phyloP scores from a whole-genome alignment of 2,113 vertebrate species.

The Dicentrarchus labrax region DNA sequence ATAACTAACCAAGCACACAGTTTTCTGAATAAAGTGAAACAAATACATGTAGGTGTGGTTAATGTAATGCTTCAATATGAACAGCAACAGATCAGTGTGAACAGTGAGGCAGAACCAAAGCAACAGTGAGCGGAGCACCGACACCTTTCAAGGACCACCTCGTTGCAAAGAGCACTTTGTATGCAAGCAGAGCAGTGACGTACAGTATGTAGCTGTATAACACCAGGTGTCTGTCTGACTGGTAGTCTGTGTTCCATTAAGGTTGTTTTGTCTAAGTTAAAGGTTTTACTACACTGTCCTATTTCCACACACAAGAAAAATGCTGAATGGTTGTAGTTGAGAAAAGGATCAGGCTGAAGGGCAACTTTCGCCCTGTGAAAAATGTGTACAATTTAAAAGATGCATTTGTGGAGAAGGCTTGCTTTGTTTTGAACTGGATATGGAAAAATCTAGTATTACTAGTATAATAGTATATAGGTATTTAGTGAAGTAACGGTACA shows the following conservation, averaged over 20 bases:
- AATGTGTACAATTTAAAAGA: not conserved
- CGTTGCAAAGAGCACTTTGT: not conserved
- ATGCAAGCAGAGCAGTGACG: not conserved
- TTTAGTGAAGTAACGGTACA: not conserved
- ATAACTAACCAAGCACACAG: not conserved
- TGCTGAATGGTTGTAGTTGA: not conserved
- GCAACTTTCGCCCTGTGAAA: not conserved
- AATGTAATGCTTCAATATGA: not conserved
- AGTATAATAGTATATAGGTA: not conserved
- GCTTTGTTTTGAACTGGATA: not conserved
- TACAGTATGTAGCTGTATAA: not conserved
- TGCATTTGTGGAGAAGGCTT: not conserved
- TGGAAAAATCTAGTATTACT: not conserved
- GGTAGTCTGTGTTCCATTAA: too few species aligned
- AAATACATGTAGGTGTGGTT: not conserved
- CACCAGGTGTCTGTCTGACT: not conserved
- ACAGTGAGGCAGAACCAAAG: not conserved
- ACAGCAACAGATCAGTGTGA: not conserved
- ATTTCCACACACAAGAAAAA: not conserved
- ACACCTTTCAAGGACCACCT: not conserved
- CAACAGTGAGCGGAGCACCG: not conserved
- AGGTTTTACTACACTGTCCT: not conserved
- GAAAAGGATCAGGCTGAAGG: not conserved
- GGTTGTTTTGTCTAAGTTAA: slow-evolving; percentile 1
- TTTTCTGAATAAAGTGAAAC: not conserved